Conservation (phyloP, 2,888 invertebrate genomes). For the Tinea trinotella region DNA sequence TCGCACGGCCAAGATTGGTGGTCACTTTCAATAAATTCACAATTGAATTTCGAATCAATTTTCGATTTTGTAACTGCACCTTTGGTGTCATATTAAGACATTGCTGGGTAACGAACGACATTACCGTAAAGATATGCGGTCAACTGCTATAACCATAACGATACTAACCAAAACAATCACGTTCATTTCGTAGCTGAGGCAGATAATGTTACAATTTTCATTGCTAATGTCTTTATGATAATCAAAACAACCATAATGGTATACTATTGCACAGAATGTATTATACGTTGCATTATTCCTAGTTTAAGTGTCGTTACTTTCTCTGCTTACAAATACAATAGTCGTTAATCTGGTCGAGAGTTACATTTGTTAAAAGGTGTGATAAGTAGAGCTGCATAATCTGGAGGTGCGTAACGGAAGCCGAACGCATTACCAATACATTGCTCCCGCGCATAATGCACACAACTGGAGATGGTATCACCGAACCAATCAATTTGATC, state of each 20-base stretch:
- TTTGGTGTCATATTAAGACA: conserved; percentile 44
- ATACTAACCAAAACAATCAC: neutral
- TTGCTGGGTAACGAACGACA: conserved; percentile 29
- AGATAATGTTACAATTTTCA: neutral
- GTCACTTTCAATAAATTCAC: conserved; percentile 46
- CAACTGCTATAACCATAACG: conserved; percentile 10
- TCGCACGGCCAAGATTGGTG: conserved; percentile 43
- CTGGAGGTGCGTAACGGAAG: conserved; percentile 35
- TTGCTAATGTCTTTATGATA: conserved; percentile 13
- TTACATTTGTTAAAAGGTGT: conserved; percentile 49
- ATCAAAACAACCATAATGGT: conserved; percentile 1
- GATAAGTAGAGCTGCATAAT: conserved; percentile 46
- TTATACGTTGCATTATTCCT: neutral
- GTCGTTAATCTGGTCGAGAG: conserved; percentile 5
- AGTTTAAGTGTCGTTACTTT: conserved; percentile 12
- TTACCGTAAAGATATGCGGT: conserved; percentile 4
- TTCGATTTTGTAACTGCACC: conserved; percentile 40
- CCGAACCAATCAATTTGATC: conserved; percentile 71
- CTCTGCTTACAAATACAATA: conserved; percentile 12
- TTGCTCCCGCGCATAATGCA: conserved; percentile 42
- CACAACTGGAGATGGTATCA: conserved; percentile 60
- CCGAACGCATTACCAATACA: conserved; percentile 27
- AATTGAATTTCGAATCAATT: conserved; percentile 39
- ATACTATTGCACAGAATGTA: neutral
- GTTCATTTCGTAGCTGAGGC: neutral